phyloP scores from a whole-genome alignment of 2,888 invertebrate genomes.

The Bellardia pandia region DNA sequence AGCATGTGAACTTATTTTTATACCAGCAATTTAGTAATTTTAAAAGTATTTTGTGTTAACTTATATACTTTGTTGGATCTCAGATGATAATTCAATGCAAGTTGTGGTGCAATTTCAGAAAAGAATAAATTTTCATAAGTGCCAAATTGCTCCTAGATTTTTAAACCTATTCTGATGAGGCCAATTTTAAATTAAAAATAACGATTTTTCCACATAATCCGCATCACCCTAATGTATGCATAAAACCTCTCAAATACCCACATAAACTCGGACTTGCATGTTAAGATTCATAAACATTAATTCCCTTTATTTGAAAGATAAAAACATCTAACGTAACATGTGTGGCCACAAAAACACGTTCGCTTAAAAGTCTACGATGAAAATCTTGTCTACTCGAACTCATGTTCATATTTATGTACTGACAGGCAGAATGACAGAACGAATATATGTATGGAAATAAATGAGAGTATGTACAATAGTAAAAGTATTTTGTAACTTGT shows the following conservation, averaged over 20 bases:
- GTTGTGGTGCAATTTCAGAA: too few relatives aligned
- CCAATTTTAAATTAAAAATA: too few relatives aligned
- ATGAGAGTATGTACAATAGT: not conserved
- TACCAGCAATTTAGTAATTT: too few relatives aligned
- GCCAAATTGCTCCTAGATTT: too few relatives aligned
- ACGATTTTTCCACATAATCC: too few relatives aligned
- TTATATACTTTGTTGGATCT: too few relatives aligned
- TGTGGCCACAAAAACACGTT: slow-evolving; percentile 61
- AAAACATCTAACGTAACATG: slow-evolving; percentile 39
- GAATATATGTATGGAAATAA: not conserved
- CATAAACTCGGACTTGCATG: not conserved
- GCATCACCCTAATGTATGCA: not conserved
- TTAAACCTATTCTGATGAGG: too few relatives aligned
- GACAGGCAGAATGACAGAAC: slow-evolving; percentile 4
- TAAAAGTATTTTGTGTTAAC: too few relatives aligned
- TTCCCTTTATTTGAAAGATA: slow-evolving; percentile 48
- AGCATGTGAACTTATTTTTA: too few relatives aligned
- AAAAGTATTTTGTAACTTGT: slow-evolving; percentile 2
- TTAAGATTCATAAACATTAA: slow-evolving; percentile 50
- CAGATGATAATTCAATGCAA: too few relatives aligned
- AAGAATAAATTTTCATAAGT: too few relatives aligned
- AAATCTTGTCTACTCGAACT: slow-evolving; percentile 14
- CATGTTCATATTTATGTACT: not conserved
- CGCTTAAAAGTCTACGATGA: slow-evolving; percentile 14
- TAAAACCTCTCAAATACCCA: not conserved